Conservation (phyloP, 1,140 invertebrate genomes). For the Bathynomus jamesi region DNA sequence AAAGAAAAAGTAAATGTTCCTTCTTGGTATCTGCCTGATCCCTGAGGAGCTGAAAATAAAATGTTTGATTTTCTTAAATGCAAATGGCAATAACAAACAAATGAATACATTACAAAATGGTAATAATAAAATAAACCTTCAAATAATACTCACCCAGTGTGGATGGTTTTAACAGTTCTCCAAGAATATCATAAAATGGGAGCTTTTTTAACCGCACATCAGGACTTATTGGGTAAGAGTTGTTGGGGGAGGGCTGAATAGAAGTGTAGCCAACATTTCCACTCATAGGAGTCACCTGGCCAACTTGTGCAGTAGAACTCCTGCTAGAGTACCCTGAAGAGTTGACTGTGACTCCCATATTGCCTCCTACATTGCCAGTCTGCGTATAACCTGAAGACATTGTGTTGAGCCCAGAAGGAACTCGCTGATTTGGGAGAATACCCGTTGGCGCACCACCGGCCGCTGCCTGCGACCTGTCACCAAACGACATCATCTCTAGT, state of each 20-base stretch:
- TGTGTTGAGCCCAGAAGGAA: constrained; percentile 20
- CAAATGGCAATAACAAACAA: too few species aligned
- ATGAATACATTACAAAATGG: too few species aligned
- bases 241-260: constrained; percentile 17
- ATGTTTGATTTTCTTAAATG: background rate
- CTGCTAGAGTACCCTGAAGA: background rate
- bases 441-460: constrained; percentile 12
- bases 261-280: constrained; percentile 11
- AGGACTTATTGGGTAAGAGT: constrained; percentile 64
- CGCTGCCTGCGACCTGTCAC: constrained; percentile 30
- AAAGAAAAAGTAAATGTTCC: constrained; percentile 79
- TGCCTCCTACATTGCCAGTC: constrained; percentile 12
- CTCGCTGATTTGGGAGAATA: constrained; percentile 22
- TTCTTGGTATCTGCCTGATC: constrained; percentile 58
- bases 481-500: constrained; percentile 36
- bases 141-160: constrained; percentile 53
- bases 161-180: constrained; percentile 79
- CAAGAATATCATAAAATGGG: constrained; percentile 85
- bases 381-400: constrained; percentile 20
- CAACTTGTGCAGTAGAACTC: background rate
- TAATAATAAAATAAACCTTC: background rate
- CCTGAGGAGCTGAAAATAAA: constrained; percentile 25
- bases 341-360: constrained; percentile 12
- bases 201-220: constrained; percentile 83
- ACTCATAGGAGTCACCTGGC: background rate